These are phyloP conservation scores for Hoplodrina blanda DNA, from an alignment of 2,888 invertebrate species.

Conservation along the genomic window DNA sequence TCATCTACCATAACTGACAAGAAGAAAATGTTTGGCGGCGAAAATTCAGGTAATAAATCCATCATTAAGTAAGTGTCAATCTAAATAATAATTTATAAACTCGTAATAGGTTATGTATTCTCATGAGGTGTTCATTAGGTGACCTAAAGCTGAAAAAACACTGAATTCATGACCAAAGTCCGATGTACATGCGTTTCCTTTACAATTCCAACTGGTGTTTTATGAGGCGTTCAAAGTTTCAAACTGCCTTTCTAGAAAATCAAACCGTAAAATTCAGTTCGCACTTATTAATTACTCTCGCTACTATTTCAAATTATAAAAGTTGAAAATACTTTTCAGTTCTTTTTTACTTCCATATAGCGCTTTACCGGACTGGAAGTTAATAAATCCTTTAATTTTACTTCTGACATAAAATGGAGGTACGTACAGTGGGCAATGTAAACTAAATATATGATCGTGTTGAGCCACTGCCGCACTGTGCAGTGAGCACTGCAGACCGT, in stretches of 20 bases:
- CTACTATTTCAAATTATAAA: not conserved
- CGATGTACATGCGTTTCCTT: not conserved
- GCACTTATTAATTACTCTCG: not conserved
- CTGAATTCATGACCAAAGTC: not conserved
- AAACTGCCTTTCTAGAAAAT: not conserved
- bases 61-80: too few relatives aligned
- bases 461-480: constrained; percentile 18
- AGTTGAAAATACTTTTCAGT: constrained; percentile 1
- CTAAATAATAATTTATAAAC: too few relatives aligned
- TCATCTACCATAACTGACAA: too few relatives aligned
- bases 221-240: not conserved
- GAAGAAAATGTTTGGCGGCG: too few relatives aligned
- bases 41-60: too few relatives aligned
- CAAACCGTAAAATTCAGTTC: not conserved
- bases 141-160: not conserved
- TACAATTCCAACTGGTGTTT: too few relatives aligned
- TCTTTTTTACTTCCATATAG: not conserved
- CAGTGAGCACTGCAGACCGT: constrained; percentile 18
- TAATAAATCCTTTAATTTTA: constrained; percentile 56
- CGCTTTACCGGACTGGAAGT: constrained; percentile 9
- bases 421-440: constrained; percentile 18
- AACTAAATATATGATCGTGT: constrained; percentile 48
- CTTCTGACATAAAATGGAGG: constrained; percentile 30
- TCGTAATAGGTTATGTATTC: not conserved
- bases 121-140: too few relatives aligned